phyloP scores from a whole-genome alignment of 2,888 invertebrate species.

The Plutella xylostella region DNA sequence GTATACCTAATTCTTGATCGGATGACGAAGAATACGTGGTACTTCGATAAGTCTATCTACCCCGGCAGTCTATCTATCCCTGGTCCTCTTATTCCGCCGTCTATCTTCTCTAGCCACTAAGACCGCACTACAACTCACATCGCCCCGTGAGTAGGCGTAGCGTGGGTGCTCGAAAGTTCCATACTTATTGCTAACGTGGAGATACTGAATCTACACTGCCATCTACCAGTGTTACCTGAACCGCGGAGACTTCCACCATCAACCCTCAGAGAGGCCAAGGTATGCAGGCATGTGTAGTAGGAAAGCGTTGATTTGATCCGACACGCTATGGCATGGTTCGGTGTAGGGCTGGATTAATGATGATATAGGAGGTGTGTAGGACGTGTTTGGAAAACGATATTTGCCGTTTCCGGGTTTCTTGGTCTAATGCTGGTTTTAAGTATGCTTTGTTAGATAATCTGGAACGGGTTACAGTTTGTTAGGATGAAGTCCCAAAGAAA shows the following conservation, averaged over 20 bases:
- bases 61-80: no score
- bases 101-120: constrained; percentile 26
- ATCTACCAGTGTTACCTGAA: constrained; percentile 30
- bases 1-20: no score
- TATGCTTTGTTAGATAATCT: background rate
- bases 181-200: constrained; percentile 52
- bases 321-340: constrained; percentile 43
- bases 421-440: background rate
- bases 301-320: constrained; percentile 38
- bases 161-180: constrained; percentile 58
- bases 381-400: constrained; percentile 1
- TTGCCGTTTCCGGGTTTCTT: constrained; percentile 1
- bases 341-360: constrained; percentile 40
- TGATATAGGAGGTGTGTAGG: constrained; percentile 38
- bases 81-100: no score
- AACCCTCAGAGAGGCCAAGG: constrained; percentile 25
- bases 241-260: constrained; percentile 21
- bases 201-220: constrained; percentile 33
- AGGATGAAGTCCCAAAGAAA: no score
- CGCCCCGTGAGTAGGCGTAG: constrained; percentile 43
- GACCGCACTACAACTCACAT: constrained; percentile 32
- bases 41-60: no score
- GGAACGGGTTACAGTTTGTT: no score
- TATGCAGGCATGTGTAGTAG: constrained; percentile 26
- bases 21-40: no score